A percentile compares a stretch with the other conserved stretches of the same genome.
phyloP scores from a whole-genome alignment of 2,888 invertebrate species.

The Nomada goodeniana region DNA sequence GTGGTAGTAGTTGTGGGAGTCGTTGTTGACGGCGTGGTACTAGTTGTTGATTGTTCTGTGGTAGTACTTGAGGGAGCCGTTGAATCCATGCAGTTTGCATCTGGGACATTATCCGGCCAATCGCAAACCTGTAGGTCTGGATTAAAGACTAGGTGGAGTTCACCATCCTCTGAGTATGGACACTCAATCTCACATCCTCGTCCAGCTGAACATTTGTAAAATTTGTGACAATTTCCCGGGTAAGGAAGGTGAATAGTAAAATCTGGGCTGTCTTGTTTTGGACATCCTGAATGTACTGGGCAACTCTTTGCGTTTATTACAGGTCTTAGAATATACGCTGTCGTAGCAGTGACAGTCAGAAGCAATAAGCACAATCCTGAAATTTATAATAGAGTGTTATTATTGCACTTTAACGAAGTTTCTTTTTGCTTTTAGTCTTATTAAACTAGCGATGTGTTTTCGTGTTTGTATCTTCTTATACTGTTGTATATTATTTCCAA shows the following conservation, averaged over 20 bases:
- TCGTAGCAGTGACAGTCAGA: neutral
- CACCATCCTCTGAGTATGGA: conserved; percentile 38
- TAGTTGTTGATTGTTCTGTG: neutral
- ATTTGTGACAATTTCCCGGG: neutral
- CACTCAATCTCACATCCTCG: conserved; percentile 51
- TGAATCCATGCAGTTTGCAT: neutral
- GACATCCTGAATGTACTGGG: neutral
- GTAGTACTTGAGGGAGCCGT: accelerated
- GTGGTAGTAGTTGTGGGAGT: accelerated
- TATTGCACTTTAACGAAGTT: no score
- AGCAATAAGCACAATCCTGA: conserved; percentile 7
- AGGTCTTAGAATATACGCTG: neutral
- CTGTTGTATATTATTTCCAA: neutral
- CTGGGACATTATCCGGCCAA: conserved; percentile 53
- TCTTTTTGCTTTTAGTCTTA: no score
- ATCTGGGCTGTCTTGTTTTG: neutral
- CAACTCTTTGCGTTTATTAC: neutral
- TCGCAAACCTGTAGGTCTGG: conserved; percentile 68
- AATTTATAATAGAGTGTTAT: neutral
- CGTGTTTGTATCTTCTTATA: neutral
- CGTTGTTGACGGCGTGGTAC: no score
- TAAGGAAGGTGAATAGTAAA: neutral
- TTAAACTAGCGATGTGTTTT: neutral
- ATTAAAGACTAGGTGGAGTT: conserved; percentile 58
- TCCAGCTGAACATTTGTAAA: conserved; percentile 53